Base-by-base conservation (phyloP, 1,140 invertebrate genomes). In the Drosophila pectinifera region DNA sequence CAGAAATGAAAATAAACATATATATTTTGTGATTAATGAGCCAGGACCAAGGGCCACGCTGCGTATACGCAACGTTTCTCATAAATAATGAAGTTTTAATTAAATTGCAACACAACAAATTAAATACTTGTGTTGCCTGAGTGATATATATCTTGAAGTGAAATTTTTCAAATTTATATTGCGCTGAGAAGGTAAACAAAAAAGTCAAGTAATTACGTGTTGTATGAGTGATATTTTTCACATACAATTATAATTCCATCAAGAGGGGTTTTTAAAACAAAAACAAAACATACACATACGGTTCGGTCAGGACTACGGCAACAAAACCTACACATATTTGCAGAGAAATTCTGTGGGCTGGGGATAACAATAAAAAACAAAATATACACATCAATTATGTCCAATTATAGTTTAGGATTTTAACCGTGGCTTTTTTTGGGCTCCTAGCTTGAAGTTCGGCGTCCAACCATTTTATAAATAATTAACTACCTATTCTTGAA, bases 21-120 rank as follows among this genome's bases (percentile, higher is more conserved):
- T 43, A 28, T 41, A 39, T 68, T 88, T 8, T 36, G 49, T 53
- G 83, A 85, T 85, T 85, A 88, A 88, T 85, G 83, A 61, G 58
- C 16, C 62, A 63, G 36, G 42, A 8, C n/a, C 53, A 59, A 70
- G 48, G 55, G 54, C 5, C 16, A 72, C 20, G 18, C 43, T 38
- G 68, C 43, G 43, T 55, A 64, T 65, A 69, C 48, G 49, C 63
- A 55, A 79, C 70, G 39, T 48, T 38, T 6, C 24, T 4, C 48
- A 46, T 28, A 36, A 38, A 69, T 56, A 56, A 65, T 7, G 4
- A 28, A 39, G 8, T 39, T 62, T 38, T 69, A 69, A 45, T 28
- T 4, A 26, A 73, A 55, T 54, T 22, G 31, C 26, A 55, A 42
- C 18, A 45, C 18, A 57, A 38, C 14, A 43, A 57, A 61, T 62